Conservation (phyloP, 2,888 invertebrate genomes). For the Rapana venosa region DNA sequence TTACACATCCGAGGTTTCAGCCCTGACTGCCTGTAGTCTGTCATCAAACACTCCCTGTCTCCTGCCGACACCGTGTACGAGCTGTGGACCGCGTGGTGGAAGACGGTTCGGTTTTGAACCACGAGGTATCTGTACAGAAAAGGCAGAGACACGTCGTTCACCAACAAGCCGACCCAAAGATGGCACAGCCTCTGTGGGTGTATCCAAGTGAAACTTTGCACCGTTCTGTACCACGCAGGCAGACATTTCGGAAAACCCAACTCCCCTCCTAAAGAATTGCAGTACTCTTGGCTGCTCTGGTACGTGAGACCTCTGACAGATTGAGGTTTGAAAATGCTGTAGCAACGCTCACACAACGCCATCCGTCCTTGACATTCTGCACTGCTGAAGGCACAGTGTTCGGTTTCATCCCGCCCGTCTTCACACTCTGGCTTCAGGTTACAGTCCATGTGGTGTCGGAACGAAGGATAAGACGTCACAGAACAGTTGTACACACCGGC, state of each 20-base stretch:
- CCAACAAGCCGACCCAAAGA: neutral
- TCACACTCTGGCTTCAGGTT: constrained; percentile 18
- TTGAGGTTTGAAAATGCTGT: neutral
- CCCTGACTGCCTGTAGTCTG: neutral
- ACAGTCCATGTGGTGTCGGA: neutral
- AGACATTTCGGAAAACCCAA: neutral
- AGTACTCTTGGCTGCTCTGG: neutral
- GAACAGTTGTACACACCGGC: neutral
- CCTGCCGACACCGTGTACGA: neutral
- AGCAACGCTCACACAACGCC: neutral
- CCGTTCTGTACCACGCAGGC: too few relatives aligned
- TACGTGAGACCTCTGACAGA: neutral
- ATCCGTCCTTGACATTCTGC: neutral
- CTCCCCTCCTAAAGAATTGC: neutral
- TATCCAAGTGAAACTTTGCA: too few relatives aligned
- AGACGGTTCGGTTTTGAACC: too few relatives aligned
- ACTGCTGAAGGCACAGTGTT: constrained; percentile 11
- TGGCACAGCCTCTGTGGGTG: neutral
- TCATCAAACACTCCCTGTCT: neutral
- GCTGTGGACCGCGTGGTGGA: too few relatives aligned
- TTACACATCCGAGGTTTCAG: neutral
- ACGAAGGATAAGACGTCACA: neutral
- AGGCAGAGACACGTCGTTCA: neutral
- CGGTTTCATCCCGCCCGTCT: constrained; percentile 16
- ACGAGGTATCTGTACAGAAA: neutral